Conservation (phyloP, 2,888 invertebrate species). For the Agrenia bidenticulata region DNA sequence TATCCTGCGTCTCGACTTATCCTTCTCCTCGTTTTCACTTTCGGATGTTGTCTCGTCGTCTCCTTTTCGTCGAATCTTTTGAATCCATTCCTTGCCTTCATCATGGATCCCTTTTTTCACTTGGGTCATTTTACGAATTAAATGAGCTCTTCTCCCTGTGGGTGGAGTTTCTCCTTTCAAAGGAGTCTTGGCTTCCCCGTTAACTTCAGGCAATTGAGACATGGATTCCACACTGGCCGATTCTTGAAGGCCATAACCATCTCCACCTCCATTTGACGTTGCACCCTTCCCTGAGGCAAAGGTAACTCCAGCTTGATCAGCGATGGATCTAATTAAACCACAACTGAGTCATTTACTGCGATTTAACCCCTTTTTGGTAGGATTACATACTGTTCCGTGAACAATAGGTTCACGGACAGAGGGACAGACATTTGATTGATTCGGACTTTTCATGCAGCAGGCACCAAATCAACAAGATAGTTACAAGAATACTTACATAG, state of each 20-base stretch:
- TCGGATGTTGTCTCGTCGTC: neutral
- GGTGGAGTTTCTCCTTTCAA: constrained; percentile 53
- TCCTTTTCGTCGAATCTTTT: constrained; percentile 35
- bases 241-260: constrained; percentile 27
- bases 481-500: neutral
- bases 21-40: constrained; percentile 40
- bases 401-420: no score
- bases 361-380: neutral
- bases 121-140: constrained; percentile 49
- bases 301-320: neutral
- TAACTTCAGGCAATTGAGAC: constrained; percentile 25
- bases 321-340: neutral
- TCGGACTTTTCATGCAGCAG: no score
- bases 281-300: neutral
- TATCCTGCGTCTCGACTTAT: constrained; percentile 34
- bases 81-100: constrained; percentile 50
- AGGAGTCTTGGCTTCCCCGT: constrained; percentile 27
- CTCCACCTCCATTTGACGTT: constrained; percentile 23
- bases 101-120: constrained; percentile 44
- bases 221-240: constrained; percentile 35
- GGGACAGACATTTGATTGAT: no score
- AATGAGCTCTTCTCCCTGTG: constrained; percentile 43
- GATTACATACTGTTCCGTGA: no score
- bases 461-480: no score
- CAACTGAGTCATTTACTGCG: neutral